Conservation (phyloP, 2,888 invertebrate species). For the Cantharis nigra region DNA sequence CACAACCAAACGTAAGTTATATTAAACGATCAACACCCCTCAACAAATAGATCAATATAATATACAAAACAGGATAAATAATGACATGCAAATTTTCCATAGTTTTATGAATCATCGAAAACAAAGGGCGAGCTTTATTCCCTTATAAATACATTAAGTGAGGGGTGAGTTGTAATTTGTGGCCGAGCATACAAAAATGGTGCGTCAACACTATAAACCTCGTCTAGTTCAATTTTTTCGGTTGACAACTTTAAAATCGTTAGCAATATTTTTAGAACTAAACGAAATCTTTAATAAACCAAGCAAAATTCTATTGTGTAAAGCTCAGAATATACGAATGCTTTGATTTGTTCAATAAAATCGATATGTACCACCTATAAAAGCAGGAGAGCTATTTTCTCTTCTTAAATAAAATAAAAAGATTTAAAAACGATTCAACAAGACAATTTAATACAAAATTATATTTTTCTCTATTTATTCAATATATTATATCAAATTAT, state of each 20-base stretch:
- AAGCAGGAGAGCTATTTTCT: not conserved
- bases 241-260: not conserved
- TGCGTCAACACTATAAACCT: not conserved
- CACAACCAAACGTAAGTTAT: not conserved
- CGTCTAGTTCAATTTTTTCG: not conserved
- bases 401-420: not conserved
- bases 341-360: not conserved
- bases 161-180: slow-evolving; percentile 12
- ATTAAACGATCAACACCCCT: not conserved
- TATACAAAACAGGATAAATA: not conserved
- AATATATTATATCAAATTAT: not conserved
- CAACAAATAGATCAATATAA: not conserved
- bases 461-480: not conserved
- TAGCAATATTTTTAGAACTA: not conserved
- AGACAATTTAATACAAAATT: not conserved
- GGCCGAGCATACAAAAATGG: not conserved
- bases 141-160: slow-evolving; percentile 13
- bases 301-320: not conserved
- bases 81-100: slow-evolving; percentile 6
- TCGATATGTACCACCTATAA: not conserved
- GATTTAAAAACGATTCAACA: not conserved
- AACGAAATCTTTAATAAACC: not conserved
- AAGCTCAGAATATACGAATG: not conserved
- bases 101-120: slow-evolving; percentile 13
- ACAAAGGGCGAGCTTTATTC: slow-evolving; percentile 13